Conservation (phyloP, 2,113 vertebrate species). For the Copsychus sechellarum region DNA sequence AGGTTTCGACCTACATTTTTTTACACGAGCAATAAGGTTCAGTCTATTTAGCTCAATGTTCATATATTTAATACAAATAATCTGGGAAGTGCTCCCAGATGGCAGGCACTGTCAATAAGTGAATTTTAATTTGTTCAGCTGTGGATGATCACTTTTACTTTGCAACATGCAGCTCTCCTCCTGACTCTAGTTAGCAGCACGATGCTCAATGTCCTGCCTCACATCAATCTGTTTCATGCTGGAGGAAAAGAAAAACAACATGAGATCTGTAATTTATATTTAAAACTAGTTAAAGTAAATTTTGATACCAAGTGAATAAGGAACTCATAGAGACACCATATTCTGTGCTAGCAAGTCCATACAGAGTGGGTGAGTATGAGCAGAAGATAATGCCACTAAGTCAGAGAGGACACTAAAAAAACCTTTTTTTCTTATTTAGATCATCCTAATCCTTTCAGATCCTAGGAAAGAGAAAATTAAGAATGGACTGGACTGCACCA, state of each 20-base stretch:
- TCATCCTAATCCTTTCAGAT: neutral
- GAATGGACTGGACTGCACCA: neutral
- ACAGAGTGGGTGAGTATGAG: rapidly evolving
- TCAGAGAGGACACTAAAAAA: neutral
- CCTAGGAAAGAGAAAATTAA: neutral
- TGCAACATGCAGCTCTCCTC: neutral
- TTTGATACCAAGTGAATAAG: neutral
- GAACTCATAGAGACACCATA: neutral
- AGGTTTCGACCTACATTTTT: neutral
- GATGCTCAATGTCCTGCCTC: neutral
- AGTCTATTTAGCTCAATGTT: neutral
- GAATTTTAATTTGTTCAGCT: neutral
- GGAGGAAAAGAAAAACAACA: neutral
- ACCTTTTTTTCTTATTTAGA: neutral
- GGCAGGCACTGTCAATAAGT: neutral
- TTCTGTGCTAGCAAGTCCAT: neutral
- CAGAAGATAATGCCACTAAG: neutral
- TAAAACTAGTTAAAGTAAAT: neutral
- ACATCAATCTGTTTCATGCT: neutral
- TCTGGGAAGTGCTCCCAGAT: neutral
- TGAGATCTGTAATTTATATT: neutral
- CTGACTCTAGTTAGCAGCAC: neutral
- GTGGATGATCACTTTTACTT: neutral
- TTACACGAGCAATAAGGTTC: neutral
- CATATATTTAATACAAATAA: neutral